These are phyloP conservation scores for Papilio gigon DNA, from an alignment of 2,888 invertebrate species.

Conservation along the genomic window DNA sequence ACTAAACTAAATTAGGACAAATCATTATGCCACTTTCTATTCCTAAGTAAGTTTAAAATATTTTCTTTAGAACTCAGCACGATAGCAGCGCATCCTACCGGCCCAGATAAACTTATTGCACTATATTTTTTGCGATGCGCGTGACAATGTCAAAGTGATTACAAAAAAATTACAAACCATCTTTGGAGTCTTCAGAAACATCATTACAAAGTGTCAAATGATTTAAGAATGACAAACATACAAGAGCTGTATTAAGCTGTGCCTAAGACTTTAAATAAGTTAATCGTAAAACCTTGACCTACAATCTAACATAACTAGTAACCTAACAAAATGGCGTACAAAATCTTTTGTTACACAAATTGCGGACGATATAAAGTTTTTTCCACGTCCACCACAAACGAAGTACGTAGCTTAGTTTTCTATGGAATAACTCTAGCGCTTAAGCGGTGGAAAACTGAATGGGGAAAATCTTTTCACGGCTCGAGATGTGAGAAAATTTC, in stretches of 20 bases:
- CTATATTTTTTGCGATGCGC: no score
- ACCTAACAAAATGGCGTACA: not conserved
- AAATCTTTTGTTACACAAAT: conserved; percentile 8
- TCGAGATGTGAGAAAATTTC: conserved; percentile 35
- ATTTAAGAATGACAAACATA: no score
- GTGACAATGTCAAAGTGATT: no score
- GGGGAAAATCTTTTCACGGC: conserved; percentile 30
- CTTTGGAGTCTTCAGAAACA: no score
- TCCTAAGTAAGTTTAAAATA: no score
- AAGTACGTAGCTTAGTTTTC: conserved; percentile 28
- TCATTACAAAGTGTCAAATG: no score
- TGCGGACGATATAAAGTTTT: conserved; percentile 9
- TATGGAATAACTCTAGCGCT: conserved; percentile 18
- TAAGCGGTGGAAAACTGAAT: conserved; percentile 32
- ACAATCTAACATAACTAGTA: not conserved
- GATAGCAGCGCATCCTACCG: no score
- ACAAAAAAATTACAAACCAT: no score
- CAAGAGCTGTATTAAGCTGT: not conserved
- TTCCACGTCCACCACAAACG: conserved; percentile 1
- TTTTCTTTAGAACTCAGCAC: no score
- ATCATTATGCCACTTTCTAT: no score
- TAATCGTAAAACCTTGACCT: not conserved
- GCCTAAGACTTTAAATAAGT: not conserved
- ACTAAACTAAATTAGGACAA: no score
- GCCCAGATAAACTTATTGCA: no score